Conservation (phyloP, 2,113 vertebrate genomes). For the Baryphthengus martii region DNA sequence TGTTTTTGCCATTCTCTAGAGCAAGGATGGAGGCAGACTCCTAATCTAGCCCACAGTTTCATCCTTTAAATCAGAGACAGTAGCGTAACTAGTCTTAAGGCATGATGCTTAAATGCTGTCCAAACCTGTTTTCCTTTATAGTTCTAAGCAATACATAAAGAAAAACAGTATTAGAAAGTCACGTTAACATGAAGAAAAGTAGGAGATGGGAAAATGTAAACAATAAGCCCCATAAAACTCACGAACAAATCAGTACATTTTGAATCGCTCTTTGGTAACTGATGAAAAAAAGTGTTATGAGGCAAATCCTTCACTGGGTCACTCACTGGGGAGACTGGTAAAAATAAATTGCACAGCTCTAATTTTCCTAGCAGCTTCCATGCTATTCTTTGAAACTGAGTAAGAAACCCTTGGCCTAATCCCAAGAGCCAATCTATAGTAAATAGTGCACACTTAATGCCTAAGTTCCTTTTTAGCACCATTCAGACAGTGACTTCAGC, state of each 20-base stretch:
- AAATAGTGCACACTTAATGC: conserved; percentile 85
- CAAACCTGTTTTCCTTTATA: conserved; percentile 14
- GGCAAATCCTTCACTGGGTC: conserved; percentile 76
- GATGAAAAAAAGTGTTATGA: conserved; percentile 70
- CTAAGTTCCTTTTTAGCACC: conserved; percentile 87
- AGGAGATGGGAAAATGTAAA: conserved; percentile 52
- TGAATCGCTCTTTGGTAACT: conserved; percentile 72
- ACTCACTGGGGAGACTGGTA: conserved; percentile 80
- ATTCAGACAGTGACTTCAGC: conserved; percentile 86
- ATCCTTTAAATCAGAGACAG: conserved; percentile 25
- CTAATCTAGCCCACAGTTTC: background rate
- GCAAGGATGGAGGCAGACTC: background rate
- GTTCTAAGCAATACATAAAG: conserved; percentile 19
- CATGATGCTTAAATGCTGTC: background rate
- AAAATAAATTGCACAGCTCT: conserved; percentile 80
- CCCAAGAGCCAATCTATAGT: conserved; percentile 85
- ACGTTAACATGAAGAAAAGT: conserved; percentile 34
- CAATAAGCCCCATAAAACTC: conserved; percentile 57
- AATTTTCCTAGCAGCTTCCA: conserved; percentile 83
- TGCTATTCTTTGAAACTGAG: conserved; percentile 86
- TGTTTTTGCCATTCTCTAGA: background rate
- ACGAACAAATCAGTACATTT: conserved; percentile 56
- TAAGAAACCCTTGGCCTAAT: conserved; percentile 81
- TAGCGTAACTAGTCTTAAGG: background rate
- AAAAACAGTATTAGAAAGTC: conserved; percentile 18